A percentile compares a stretch with the other conserved stretches of the same genome.
Evolutionary conservation across 2,888 invertebrate species (phyloP).

Genomic region (Mimas tiliae): DNA sequence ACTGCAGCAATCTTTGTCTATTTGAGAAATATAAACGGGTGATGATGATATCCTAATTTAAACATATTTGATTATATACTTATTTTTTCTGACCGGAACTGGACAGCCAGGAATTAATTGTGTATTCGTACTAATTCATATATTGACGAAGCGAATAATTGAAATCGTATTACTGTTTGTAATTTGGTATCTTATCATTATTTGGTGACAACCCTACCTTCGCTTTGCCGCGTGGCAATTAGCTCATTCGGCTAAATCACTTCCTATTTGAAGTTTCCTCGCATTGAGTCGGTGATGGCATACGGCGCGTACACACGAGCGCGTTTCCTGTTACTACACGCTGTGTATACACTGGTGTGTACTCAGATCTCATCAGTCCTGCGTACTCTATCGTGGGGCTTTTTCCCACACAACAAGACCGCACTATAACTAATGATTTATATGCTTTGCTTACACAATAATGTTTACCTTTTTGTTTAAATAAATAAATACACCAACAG

Average conservation of each 20-base stretch:
- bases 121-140: no score
- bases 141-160: no score
- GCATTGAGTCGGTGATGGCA: slow-evolving; percentile 3
- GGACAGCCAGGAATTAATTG: no score
- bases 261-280: slow-evolving; percentile 23
- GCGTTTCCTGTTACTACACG: background rate
- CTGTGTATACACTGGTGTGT: background rate
- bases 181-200: background rate
- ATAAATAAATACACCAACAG: no score
- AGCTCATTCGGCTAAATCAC: slow-evolving; percentile 24
- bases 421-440: no score
- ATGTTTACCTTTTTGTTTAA: no score
- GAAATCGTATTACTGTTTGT: no score
- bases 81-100: no score
- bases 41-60: no score
- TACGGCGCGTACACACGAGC: background rate
- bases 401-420: background rate
- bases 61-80: no score
- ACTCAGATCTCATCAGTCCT: background rate
- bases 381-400: background rate
- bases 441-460: background rate
- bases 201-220: background rate
- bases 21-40: no score
- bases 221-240: slow-evolving; percentile 17
- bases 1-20: no score